These are phyloP conservation scores for Panurus biarmicus DNA, from an alignment of 2,113 vertebrate genomes.

Conservation along the genomic window DNA sequence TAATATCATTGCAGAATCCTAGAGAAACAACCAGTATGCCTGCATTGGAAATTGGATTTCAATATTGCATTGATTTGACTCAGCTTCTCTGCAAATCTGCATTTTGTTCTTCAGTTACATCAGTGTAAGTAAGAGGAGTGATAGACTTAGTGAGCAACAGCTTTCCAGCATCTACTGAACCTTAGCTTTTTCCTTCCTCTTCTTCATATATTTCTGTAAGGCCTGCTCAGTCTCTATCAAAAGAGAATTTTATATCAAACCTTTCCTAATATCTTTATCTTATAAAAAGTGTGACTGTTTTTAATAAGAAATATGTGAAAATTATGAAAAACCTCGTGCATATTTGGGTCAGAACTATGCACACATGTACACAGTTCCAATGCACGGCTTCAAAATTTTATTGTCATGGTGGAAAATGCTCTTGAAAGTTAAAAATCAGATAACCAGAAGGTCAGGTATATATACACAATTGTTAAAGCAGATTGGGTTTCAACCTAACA, in stretches of 20 bases:
- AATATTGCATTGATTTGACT: neutral
- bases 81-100: neutral
- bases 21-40: neutral
- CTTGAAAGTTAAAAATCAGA: neutral
- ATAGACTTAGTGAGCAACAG: neutral
- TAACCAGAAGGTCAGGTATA: neutral
- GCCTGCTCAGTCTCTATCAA: neutral
- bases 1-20: neutral
- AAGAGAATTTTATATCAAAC: neutral
- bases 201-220: neutral
- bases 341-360: neutral
- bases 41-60: neutral
- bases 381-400: neutral
- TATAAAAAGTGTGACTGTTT: neutral
- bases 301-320: neutral
- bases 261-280: neutral
- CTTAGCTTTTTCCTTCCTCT: neutral
- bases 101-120: neutral
- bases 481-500: neutral
- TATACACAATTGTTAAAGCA: neutral
- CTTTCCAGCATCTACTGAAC: neutral
- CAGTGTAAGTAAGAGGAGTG: neutral
- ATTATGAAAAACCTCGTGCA: neutral
- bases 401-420: neutral
- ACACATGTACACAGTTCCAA: neutral